phyloP scores from a whole-genome alignment of 2,797 vertebrate genomes.

The Heterohyrax brucei region DNA sequence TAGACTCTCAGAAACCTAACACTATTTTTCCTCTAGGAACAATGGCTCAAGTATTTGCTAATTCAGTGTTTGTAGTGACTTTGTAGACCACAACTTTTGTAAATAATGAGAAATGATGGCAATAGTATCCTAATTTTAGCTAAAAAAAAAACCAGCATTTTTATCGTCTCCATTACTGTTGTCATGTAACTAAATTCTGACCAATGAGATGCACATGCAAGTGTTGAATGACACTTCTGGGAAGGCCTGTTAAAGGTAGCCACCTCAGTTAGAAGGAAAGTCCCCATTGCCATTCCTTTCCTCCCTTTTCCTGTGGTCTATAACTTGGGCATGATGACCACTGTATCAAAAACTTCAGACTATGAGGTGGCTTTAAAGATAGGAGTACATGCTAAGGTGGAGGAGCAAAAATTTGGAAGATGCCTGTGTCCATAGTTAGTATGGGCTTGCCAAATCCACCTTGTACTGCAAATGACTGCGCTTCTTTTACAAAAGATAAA shows the following conservation, averaged over 20 bases:
- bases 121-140: neutral
- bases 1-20: too few species aligned
- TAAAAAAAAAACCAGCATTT: neutral
- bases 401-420: neutral
- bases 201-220: neutral
- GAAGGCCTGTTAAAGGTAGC: neutral
- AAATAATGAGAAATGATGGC: too few species aligned
- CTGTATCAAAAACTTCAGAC: neutral
- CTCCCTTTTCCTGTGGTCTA: neutral
- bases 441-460: neutral
- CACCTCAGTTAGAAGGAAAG: neutral
- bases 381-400: neutral
- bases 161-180: neutral
- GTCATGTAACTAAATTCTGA: neutral
- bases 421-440: neutral
- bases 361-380: neutral
- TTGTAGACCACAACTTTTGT: too few species aligned
- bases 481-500: neutral
- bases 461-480: neutral
- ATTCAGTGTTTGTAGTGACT: too few species aligned
- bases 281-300: neutral
- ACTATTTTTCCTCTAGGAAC: too few species aligned
- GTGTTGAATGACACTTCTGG: neutral
- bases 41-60: too few species aligned
- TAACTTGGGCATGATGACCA: neutral